Evolutionary conservation across 2,888 invertebrate species (phyloP).

Genomic region (Smittia aterrima): DNA sequence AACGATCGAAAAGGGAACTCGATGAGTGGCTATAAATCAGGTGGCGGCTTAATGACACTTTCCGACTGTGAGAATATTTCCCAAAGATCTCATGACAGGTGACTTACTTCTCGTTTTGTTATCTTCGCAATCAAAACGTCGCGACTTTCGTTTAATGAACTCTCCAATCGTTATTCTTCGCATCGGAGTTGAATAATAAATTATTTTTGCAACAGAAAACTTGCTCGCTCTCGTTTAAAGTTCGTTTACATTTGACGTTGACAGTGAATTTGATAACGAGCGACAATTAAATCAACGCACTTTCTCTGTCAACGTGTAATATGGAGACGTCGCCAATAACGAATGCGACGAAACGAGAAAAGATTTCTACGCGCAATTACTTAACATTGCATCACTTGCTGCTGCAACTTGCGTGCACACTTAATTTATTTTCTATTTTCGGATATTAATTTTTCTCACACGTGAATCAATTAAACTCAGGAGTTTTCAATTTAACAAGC

Average conservation of each 20-base stretch:
- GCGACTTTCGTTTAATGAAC: not conserved
- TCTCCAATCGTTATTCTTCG: not conserved
- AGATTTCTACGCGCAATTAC: not conserved
- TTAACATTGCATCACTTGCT: not conserved
- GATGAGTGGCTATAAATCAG: slow-evolving; percentile 21
- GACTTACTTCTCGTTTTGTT: slow-evolving; percentile 19
- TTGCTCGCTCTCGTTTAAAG: not conserved
- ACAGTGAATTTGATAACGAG: slow-evolving; percentile 12
- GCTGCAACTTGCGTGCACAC: too few relatives aligned
- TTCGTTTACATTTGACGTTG: not conserved
- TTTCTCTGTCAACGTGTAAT: slow-evolving; percentile 8
- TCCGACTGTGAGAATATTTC: slow-evolving; percentile 15
- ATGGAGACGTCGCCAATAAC: not conserved
- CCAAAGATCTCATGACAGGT: slow-evolving; percentile 1
- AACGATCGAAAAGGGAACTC: slow-evolving; percentile 28
- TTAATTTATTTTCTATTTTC: too few relatives aligned
- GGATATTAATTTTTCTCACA: not conserved
- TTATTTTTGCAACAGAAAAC: not conserved
- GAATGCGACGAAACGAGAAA: not conserved
- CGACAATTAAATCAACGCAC: slow-evolving; percentile 2
- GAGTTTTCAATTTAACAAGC: not conserved
- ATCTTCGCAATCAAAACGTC: not conserved
- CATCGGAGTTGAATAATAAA: not conserved
- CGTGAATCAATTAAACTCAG: not conserved
- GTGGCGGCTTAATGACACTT: not conserved